Evolutionary conservation across 1,140 invertebrate genomes (phyloP).

Genomic region (Hycleus phaleratus): DNA sequence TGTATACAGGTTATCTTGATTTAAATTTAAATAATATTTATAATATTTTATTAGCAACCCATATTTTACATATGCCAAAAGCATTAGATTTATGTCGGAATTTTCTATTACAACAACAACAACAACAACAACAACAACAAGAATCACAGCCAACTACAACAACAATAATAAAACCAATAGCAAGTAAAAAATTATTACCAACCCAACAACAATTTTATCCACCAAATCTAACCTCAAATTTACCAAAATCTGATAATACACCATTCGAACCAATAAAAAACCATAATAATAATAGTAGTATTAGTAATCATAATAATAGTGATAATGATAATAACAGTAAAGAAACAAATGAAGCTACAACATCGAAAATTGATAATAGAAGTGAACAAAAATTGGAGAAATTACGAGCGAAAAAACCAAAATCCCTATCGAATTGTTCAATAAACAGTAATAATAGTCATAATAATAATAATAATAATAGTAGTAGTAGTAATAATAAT

Average conservation of each 20-base stretch:
- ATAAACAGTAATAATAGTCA: constrained; percentile 2
- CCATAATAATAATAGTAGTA: too few species aligned
- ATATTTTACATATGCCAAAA: constrained; percentile 66
- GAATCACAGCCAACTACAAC: constrained; percentile 15
- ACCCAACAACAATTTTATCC: constrained; percentile 26
- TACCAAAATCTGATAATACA: constrained; percentile 31
- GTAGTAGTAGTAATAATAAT: constrained; percentile 7
- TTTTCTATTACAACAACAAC: constrained; percentile 41
- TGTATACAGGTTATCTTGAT: constrained; percentile 68
- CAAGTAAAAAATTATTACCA: constrained; percentile 38
- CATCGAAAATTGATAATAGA: constrained; percentile 40
- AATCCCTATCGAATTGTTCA: too few species aligned
- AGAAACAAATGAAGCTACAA: constrained; percentile 24
- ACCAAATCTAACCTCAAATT: constrained; percentile 9
- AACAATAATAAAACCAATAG: constrained; percentile 44
- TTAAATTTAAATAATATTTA: constrained; percentile 65
- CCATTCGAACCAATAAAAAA: constrained; percentile 20
- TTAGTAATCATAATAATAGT: not conserved
- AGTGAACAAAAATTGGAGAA: constrained; percentile 35
- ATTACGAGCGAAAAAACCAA: constrained; percentile 14
- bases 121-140: constrained; percentile 10
- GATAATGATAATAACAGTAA: constrained; percentile 13
- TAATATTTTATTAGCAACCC: constrained; percentile 62
- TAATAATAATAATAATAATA: not conserved
- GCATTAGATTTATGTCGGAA: constrained; percentile 59